phyloP scores from a whole-genome alignment of 2,888 invertebrate species.

The Iselma pallidipennis region DNA sequence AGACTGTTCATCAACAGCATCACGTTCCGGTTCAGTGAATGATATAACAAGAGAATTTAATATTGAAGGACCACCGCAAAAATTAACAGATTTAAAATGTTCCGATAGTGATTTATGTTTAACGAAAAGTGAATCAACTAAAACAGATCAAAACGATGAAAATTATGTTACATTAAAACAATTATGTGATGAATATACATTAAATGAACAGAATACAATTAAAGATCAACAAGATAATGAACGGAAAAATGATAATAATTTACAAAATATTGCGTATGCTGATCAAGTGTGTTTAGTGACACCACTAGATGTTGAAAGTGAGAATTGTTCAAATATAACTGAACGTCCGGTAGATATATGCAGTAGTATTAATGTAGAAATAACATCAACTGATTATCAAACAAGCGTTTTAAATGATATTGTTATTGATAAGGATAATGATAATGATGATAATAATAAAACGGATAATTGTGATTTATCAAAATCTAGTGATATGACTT shows the following conservation, averaged over 20 bases:
- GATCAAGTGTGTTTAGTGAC: slow-evolving; percentile 55
- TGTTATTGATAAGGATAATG: slow-evolving; percentile 18
- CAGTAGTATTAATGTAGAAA: slow-evolving; percentile 49
- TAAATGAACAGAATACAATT: slow-evolving; percentile 35
- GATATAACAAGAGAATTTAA: slow-evolving; percentile 56
- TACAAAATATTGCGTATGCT: slow-evolving; percentile 53
- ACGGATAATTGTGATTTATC: slow-evolving; percentile 42
- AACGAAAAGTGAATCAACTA: slow-evolving; percentile 34
- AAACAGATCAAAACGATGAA: slow-evolving; percentile 41
- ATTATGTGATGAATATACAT: slow-evolving; percentile 49
- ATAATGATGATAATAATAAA: slow-evolving; percentile 36
- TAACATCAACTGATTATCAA: slow-evolving; percentile 46
- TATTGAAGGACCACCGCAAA: slow-evolving; percentile 59
- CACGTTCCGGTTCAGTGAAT: slow-evolving; percentile 59
- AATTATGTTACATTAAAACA: slow-evolving; percentile 55
- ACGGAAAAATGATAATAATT: not conserved
- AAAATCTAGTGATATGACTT: slow-evolving; percentile 47
- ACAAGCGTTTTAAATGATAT: slow-evolving; percentile 16
- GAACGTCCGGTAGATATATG: slow-evolving; percentile 54
- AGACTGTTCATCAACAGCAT: slow-evolving; percentile 57
- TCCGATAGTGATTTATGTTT: slow-evolving; percentile 38
- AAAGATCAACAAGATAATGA: slow-evolving; percentile 40
- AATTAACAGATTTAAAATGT: slow-evolving; percentile 44
- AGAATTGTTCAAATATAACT: slow-evolving; percentile 53
- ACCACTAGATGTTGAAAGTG: slow-evolving; percentile 53